These are phyloP conservation scores for Lateolabrax maculatus DNA, from an alignment of 2,797 vertebrate genomes.

Conservation along the genomic window DNA sequence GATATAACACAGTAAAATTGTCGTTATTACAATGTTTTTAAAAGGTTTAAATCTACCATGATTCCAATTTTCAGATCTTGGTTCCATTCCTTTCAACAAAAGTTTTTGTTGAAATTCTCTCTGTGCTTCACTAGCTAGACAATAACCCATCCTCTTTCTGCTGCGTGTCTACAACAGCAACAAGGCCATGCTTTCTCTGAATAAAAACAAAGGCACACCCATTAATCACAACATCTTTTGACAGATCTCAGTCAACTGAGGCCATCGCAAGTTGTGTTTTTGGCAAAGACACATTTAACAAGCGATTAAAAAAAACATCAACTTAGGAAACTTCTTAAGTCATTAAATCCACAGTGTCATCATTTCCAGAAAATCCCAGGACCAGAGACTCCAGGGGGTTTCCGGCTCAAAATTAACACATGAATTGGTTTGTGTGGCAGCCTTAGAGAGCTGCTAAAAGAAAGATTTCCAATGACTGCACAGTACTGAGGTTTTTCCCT, in stretches of 20 bases:
- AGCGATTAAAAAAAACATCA: constrained; percentile 11
- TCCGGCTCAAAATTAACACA: constrained; percentile 76
- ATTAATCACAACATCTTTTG: constrained; percentile 12
- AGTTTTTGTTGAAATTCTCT: not conserved
- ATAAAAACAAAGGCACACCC: constrained; percentile 31
- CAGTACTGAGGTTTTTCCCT: not conserved
- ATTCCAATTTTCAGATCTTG: not conserved
- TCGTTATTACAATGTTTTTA: not conserved
- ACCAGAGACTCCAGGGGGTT: constrained; percentile 62
- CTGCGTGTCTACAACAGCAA: constrained; percentile 26
- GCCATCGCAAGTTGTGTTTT: not conserved
- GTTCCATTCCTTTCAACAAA: constrained; percentile 1
- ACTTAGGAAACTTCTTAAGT: constrained; percentile 26
- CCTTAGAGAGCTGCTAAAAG: constrained; percentile 57
- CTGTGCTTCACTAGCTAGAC: constrained; percentile 1
- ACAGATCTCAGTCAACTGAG: not conserved
- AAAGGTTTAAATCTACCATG: not conserved
- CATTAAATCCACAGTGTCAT: constrained; percentile 58
- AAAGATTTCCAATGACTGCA: constrained; percentile 43
- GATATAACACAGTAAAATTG: not conserved
- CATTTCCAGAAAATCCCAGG: constrained; percentile 64
- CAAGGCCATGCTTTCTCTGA: constrained; percentile 29
- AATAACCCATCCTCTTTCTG: not conserved
- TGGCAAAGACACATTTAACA: constrained; percentile 3
- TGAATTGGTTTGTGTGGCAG: constrained; percentile 70